Conservation (phyloP, 2,797 vertebrate species). For the Eulemur albifrons region DNA sequence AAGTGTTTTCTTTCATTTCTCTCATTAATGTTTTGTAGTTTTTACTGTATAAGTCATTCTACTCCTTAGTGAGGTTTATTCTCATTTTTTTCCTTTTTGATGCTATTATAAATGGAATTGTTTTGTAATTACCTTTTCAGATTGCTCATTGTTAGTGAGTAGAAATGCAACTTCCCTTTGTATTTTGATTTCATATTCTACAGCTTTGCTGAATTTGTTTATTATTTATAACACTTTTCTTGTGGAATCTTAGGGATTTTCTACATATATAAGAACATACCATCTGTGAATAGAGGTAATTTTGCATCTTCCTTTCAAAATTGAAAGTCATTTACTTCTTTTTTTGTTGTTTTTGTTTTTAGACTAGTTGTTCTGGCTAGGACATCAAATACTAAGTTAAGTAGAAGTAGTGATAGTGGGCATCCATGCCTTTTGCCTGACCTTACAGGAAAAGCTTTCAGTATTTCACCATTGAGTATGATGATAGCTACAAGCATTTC, state of each 20-base stretch:
- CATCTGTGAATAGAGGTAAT: background rate
- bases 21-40: background rate
- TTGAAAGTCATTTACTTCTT: background rate
- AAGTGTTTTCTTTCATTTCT: background rate
- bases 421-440: background rate
- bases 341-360: background rate
- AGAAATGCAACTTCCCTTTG: background rate
- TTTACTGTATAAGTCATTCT: background rate
- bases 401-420: background rate
- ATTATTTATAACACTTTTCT: background rate
- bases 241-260: background rate
- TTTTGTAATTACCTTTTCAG: background rate
- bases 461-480: background rate
- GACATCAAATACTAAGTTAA: background rate
- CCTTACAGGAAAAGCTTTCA: background rate
- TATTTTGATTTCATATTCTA: background rate
- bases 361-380: background rate
- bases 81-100: background rate
- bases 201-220: background rate
- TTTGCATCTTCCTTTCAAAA: background rate
- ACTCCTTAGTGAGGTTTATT: background rate
- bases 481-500: background rate
- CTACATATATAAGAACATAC: background rate
- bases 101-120: background rate
- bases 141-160: background rate